Conservation (phyloP, 2,888 invertebrate species). For the Noctuana brunneofusca region DNA sequence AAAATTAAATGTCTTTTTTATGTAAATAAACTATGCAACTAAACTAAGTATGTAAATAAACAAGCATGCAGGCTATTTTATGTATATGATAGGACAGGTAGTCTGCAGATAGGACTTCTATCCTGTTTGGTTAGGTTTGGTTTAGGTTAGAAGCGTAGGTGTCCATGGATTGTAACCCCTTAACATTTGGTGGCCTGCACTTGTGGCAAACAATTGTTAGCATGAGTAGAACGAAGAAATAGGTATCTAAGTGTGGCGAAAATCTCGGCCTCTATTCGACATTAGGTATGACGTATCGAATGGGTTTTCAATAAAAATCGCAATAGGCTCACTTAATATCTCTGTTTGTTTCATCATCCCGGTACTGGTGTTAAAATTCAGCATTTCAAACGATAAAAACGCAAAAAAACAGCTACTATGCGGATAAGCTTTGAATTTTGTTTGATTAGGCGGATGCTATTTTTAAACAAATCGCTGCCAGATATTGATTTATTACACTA, state of each 20-base stretch:
- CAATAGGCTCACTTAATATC: constrained; percentile 1
- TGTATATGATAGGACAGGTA: no score
- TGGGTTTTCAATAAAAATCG: neutral
- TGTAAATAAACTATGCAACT: no score
- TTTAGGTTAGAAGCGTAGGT: no score
- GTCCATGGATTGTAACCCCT: no score
- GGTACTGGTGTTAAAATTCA: neutral
- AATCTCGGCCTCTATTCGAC: neutral
- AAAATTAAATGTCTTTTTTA: no score
- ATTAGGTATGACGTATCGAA: neutral
- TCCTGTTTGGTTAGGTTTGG: no score
- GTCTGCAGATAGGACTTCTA: no score
- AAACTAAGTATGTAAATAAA: no score
- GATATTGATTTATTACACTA: no score
- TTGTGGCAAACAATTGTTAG: no score
- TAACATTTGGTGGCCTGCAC: no score
- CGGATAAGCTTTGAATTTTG: neutral
- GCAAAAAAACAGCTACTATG: neutral
- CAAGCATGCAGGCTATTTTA: no score
- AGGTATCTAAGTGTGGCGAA: neutral
- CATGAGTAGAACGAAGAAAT: neutral
- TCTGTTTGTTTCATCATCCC: neutral
- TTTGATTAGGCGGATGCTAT: neutral
- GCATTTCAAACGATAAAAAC: neutral
- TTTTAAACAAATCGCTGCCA: neutral